Evolutionary conservation across 2,113 vertebrate genomes (phyloP).

Genomic region (Pterocles gutturalis): DNA sequence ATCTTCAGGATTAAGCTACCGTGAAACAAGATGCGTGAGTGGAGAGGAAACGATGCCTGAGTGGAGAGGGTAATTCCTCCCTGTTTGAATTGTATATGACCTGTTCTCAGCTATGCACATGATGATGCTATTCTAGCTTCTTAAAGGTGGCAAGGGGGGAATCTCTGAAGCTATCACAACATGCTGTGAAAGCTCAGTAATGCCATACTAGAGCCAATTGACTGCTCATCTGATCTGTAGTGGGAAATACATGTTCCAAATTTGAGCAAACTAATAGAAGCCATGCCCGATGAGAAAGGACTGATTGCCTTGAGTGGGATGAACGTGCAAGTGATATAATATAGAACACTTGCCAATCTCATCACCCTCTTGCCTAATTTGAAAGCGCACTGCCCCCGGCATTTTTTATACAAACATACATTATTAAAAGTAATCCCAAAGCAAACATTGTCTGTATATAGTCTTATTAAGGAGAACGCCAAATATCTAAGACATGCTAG

Average conservation of each 20-base stretch:
- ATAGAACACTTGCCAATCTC: neutral
- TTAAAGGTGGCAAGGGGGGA: neutral
- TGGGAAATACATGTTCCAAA: neutral
- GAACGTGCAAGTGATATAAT: neutral
- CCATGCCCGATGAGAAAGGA: neutral
- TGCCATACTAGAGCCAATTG: neutral
- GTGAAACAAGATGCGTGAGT: neutral
- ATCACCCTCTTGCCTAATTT: neutral
- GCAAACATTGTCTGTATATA: neutral
- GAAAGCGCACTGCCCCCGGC: neutral
- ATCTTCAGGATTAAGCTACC: neutral
- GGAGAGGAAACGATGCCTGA: neutral
- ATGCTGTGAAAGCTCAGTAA: neutral
- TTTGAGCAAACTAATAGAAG: neutral
- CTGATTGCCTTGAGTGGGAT: neutral
- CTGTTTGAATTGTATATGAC: neutral
- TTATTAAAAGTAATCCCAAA: neutral
- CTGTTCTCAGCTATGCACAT: neutral
- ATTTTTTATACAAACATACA: neutral
- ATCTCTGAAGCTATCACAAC: neutral
- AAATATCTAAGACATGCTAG: neutral
- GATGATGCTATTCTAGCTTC: neutral
- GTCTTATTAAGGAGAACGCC: neutral
- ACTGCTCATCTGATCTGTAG: neutral
- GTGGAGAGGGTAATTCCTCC: neutral